Evolutionary conservation across 1,140 invertebrate species (phyloP), one percentile per base, ranked within the genome.

Genomic region (Scaptomyza montana): DNA sequence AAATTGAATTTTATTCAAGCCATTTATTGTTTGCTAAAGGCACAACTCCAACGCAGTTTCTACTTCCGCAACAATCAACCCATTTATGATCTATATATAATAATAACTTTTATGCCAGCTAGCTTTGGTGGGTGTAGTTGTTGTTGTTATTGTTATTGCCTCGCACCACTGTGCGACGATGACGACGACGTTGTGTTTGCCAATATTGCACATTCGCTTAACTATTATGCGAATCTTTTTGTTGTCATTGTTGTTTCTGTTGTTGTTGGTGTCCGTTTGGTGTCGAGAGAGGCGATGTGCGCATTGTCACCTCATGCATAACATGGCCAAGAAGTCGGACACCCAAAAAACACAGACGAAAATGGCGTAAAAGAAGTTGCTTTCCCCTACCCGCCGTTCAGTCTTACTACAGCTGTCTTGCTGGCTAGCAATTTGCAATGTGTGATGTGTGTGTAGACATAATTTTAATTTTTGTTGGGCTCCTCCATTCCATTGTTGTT

Each of bases 391-490:
- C 7, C 30, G 3, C 30, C 30, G 1, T 33, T 30, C 1, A 30
- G 30, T 30, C 30, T 5, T 55, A 5, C 10, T 21, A 5, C 21
- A 12, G 21, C 21, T 21, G 21, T 21, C 21, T 21, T 21, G 5
- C 16, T 65, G 36, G 41, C 43, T 36, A 5, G 45, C 66, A 63
- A 69, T 74, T 64, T 63, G 57, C 66, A 56, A 43, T 41, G 41
- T 47, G 55, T 57, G 41, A 50, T 61, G 70, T 55, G 70, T 55
- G 70, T 72, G 70, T 55, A 61, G 65, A 68, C 56, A 73, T 73
- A 73, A 73, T 73, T 79, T 87, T 87, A 89, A 82, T 62, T 87
- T 82, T 87, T 89, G 76, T 89, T 82, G 36, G 47, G 68, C 43
- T 53, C 50, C 39, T 43, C 39, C 33, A 36, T 9, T 7, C 33